Conservation (phyloP, 2,797 vertebrate genomes). For the Thripadectes ignobilis region DNA sequence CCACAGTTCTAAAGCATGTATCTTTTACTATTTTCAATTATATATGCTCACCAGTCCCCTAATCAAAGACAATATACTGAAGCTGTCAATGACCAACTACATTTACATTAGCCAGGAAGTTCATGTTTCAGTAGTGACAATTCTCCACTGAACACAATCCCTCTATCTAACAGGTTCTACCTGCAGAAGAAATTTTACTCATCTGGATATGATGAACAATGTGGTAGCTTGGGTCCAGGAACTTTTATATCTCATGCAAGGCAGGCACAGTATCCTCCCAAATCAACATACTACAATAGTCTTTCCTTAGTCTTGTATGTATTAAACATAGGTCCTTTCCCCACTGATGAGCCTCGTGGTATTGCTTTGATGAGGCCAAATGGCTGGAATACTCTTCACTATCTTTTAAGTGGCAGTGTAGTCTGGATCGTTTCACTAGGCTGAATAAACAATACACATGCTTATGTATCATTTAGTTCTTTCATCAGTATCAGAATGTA, state of each 20-base stretch:
- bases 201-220: not conserved
- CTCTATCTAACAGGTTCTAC: not conserved
- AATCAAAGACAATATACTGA: not conserved
- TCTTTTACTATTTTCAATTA: not conserved
- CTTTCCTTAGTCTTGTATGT: not conserved
- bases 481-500: not conserved
- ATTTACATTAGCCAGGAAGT: not conserved
- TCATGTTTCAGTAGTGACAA: not conserved
- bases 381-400: not conserved
- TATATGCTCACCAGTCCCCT: not conserved
- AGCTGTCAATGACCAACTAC: not conserved
- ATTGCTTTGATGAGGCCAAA: not conserved
- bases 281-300: accelerated
- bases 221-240: not conserved
- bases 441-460: not conserved
- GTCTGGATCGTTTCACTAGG: not conserved
- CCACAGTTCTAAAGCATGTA: not conserved
- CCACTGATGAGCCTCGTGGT: not conserved
- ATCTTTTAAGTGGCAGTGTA: not conserved
- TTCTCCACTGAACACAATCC: not conserved
- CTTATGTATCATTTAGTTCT: not conserved
- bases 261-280: not conserved
- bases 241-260: not conserved
- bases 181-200: not conserved
- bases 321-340: not conserved